Base-by-base conservation (phyloP, 2,113 vertebrate species). In the Pogonocichla stellata region DNA sequence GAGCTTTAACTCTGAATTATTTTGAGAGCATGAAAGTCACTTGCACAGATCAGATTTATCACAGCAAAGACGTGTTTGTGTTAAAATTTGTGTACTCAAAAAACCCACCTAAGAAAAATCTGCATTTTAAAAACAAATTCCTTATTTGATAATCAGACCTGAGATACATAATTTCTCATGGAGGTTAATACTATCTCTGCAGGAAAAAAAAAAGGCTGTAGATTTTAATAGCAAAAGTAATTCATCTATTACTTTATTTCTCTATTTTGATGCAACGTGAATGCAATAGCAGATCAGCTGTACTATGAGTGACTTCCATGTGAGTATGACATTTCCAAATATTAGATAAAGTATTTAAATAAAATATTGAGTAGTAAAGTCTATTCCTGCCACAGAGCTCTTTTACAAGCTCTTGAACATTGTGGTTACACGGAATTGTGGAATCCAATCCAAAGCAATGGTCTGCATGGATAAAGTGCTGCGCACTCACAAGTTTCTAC, bases 1-100 rank as follows among this genome's bases (percentile, higher is more conserved):
- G 38, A 73, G 36, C 38, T 93, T 96, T 94, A 93, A 91, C 75
- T 89, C 54, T 36, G 65, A 84, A 93, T 93, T 96, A 93, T 91
- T 96, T 89, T 92, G 82, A 81, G 57, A 94, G 42, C 61, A 65
- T 61, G 54, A 95, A 93, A 96, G 82, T 83, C 75, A 45, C 56
- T 92, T 88, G 67, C 31, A 64, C 23, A 86, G 71, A 91, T 53
- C 25, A 80, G 54, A 22, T 93, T 92, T 81, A 89, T 67, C 43
- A 82, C 19, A 64, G 29, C 42, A 60, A 70, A 94, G 5, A 57
- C 8, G 0, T 28, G 48, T 43, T 95, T 88, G 14, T 51, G 61
- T 72, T 72, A 90, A 84, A 72, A 66, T 54, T 26, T 73, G 9
- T 29, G 34, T 43, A 42, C 16, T 65, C 51, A 90, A 45, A 67